A percentile compares a stretch with the other conserved stretches of the same genome.
phyloP scores from a whole-genome alignment of 2,113 vertebrate genomes.

The Toxostoma redivivum region DNA sequence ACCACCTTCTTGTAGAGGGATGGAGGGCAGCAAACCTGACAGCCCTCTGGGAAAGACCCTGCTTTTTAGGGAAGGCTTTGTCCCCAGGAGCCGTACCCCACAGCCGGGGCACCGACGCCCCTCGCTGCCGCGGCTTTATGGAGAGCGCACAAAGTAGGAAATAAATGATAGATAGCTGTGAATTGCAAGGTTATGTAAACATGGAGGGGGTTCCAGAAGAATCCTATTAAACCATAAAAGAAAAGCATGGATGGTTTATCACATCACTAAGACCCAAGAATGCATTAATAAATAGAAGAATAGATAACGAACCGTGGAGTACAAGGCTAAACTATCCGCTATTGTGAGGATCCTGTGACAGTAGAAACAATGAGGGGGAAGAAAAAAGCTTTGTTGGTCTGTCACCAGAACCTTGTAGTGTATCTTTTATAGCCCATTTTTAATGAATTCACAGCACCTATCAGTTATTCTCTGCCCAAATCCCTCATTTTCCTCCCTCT shows the following conservation, averaged over 20 bases:
- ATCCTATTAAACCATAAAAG: conserved; percentile 58
- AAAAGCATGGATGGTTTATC: conserved; percentile 59
- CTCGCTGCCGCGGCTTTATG: neutral
- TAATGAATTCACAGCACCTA: conserved; percentile 57
- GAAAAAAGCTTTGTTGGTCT: conserved; percentile 57
- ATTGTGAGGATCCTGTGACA: conserved; percentile 53
- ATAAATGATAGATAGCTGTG: conserved; percentile 57
- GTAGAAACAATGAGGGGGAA: conserved; percentile 50
- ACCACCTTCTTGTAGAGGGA: accelerated
- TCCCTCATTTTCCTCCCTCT: conserved; percentile 26
- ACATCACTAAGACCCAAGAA: conserved; percentile 61
- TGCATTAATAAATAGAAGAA: conserved; percentile 67
- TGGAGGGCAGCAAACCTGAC: neutral
- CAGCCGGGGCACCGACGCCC: accelerated
- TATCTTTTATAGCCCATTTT: conserved; percentile 44
- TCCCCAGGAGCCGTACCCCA: neutral
- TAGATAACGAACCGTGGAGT: conserved; percentile 52
- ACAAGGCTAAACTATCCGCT: conserved; percentile 54
- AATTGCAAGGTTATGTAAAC: conserved; percentile 61
- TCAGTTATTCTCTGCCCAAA: conserved; percentile 38
- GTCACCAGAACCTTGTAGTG: conserved; percentile 46
- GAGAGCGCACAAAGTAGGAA: neutral
- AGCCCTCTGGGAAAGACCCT: too few relatives aligned
- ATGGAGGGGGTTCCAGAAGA: neutral
- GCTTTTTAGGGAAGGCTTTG: neutral